These are phyloP conservation scores for Diarsia dahlii DNA, from an alignment of 2,888 invertebrate genomes.

Conservation along the genomic window DNA sequence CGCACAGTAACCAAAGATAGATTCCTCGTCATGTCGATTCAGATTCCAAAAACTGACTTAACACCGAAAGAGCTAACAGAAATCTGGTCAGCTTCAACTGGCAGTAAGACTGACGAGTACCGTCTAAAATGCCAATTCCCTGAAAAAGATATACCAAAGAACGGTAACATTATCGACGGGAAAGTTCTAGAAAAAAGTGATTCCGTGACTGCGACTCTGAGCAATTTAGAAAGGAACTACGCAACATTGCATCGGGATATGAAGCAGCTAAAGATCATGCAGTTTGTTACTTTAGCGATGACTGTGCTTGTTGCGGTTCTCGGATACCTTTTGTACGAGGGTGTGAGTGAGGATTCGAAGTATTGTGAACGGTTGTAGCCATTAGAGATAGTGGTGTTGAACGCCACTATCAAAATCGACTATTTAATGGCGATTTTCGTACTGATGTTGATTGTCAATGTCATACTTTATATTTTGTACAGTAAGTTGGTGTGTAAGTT, in stretches of 20 bases:
- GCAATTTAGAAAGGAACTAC: constrained; percentile 81
- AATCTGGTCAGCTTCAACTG: constrained; percentile 93
- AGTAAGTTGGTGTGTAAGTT: constrained; percentile 72
- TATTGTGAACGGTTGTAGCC: constrained; percentile 86
- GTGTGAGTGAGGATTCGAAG: constrained; percentile 73
- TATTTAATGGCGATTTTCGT: constrained; percentile 66
- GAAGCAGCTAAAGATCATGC: constrained; percentile 79
- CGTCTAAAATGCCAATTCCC: constrained; percentile 93
- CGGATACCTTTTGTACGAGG: constrained; percentile 80
- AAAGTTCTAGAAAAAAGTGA: constrained; percentile 92
- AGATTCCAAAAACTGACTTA: constrained; percentile 91
- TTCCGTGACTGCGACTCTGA: constrained; percentile 93
- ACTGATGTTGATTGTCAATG: constrained; percentile 71
- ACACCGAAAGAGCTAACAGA: constrained; percentile 92
- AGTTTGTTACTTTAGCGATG: constrained; percentile 79
- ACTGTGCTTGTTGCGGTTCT: constrained; percentile 78
- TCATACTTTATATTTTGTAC: constrained; percentile 72
- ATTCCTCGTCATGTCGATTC: constrained; percentile 96
- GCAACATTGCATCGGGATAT: constrained; percentile 78
- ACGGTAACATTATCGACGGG: constrained; percentile 76
- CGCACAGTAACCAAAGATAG: constrained; percentile 94
- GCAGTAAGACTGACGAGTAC: constrained; percentile 93
- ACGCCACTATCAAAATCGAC: constrained; percentile 76
- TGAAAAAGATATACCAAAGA: constrained; percentile 81
- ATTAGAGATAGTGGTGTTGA: constrained; percentile 77